Base-by-base conservation (phyloP, 92 coral and sea anemone species). In the Phenganax stokvisi region DNA sequence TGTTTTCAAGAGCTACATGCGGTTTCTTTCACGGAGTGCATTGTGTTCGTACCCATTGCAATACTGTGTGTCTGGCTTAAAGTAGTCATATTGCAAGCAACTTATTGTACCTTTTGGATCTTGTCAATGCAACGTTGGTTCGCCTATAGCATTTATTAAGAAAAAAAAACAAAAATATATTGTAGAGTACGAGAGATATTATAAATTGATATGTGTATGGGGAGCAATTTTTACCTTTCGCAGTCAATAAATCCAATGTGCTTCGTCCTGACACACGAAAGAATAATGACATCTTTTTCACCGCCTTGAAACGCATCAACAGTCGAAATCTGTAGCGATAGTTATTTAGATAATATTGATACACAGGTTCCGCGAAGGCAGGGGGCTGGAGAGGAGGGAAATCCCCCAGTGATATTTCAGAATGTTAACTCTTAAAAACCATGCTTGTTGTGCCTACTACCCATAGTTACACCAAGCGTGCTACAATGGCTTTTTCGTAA, bases 271-370 rank as follows among this genome's bases (percentile, higher is more conserved):
- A 96, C 99, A 76, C 99, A 92, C 1, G 99, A 96, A 63, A 96
- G 79, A 61, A 96, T 86, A 28, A 96, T 89, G 31, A 96, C 84
- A 72, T 94, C 98, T 25, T 94, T 94, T 76, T 94, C 97, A 10
- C 98, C 97, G 0, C 98, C 98, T 84, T 94, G 98, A 74, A 94
- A 94, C 13, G 98, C 98, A 77, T 94, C 98, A 9, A 94, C 98
- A 12, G 98, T 94, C 6, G 98, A 94, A 12, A 94, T 92, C 98
- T 94, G 85, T 8, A 72, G 16, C 10, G 12, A 68, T 0, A 72
- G 29, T 31, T 10, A 55, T 37, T 37, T 37, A 37, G 2, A 37
- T 5, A 37, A 37, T 37, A 37, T 37, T 37, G 47, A 37, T 37
- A 37, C 0, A 0, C 47, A 37, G 47, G 25, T 0, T 0, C 25